These are phyloP conservation scores for Drosophila saltans DNA, from an alignment of 1,140 invertebrate species.

Conservation along the genomic window DNA sequence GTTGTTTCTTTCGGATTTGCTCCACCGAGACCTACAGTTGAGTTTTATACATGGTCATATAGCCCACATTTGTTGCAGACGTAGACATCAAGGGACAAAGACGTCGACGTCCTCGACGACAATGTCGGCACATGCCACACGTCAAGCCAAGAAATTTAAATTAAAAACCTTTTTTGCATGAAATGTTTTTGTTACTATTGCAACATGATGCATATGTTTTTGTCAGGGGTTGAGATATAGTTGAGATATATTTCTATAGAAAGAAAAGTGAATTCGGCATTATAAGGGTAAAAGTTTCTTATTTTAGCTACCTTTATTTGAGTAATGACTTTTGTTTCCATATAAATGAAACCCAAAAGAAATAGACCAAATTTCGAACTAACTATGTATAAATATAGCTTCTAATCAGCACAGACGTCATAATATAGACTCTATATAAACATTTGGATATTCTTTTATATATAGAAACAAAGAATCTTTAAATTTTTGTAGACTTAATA, in stretches of 20 bases:
- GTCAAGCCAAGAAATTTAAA: slow-evolving; percentile 79
- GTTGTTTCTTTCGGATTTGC: slow-evolving; percentile 54
- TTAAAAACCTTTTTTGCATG: slow-evolving; percentile 79
- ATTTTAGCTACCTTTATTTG: background rate
- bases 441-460: no score
- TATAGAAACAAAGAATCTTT: no score
- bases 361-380: no score
- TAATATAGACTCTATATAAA: no score
- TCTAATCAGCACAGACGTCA: no score
- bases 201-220: slow-evolving; percentile 63
- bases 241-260: background rate
- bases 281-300: slow-evolving; percentile 1
- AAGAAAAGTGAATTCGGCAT: background rate
- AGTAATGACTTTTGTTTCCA: no score
- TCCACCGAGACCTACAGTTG: slow-evolving; percentile 23
- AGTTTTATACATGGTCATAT: slow-evolving; percentile 6
- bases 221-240: background rate
- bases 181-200: slow-evolving; percentile 58
- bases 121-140: slow-evolving; percentile 73
- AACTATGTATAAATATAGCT: no score
- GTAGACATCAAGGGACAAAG: slow-evolving; percentile 68
- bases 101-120: slow-evolving; percentile 26
- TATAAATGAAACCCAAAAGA: no score
- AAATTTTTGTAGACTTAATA: no score
- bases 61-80: slow-evolving; percentile 63